Conservation (phyloP, 2,888 invertebrate genomes). For the Cataglyphis cursor region DNA sequence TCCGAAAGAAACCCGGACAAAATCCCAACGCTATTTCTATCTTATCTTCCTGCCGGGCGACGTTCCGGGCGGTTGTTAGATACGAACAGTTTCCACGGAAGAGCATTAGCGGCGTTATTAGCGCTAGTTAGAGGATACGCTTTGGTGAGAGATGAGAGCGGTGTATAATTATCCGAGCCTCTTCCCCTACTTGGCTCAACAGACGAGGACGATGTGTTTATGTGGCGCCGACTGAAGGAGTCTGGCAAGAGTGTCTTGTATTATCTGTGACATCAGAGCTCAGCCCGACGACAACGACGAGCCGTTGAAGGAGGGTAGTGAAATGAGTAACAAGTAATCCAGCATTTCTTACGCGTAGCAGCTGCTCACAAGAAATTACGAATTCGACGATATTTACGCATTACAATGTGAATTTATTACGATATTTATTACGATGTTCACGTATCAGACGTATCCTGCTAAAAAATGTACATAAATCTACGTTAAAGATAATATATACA, state of each 20-base stretch:
- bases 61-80: slow-evolving; percentile 75
- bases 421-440: slow-evolving; percentile 20
- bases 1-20: slow-evolving; percentile 57
- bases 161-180: slow-evolving; percentile 80
- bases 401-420: slow-evolving; percentile 20
- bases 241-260: slow-evolving; percentile 59
- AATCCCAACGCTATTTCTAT: slow-evolving; percentile 64
- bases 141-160: slow-evolving; percentile 81
- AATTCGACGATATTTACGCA: slow-evolving; percentile 18
- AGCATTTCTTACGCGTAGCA: slow-evolving; percentile 51
- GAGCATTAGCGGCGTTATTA: slow-evolving; percentile 84
- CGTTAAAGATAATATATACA: slow-evolving; percentile 19
- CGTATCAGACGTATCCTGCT: background rate
- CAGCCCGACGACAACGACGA: slow-evolving; percentile 60
- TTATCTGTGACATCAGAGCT: slow-evolving; percentile 61
- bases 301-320: slow-evolving; percentile 47
- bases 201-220: slow-evolving; percentile 76
- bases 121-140: slow-evolving; percentile 82
- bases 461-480: background rate
- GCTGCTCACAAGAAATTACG: slow-evolving; percentile 43
- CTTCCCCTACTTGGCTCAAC: slow-evolving; percentile 58
- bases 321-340: slow-evolving; percentile 58
- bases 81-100: slow-evolving; percentile 81
- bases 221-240: slow-evolving; percentile 73
- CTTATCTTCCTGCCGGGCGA: slow-evolving; percentile 68